Evolutionary conservation across 2,888 invertebrate genomes (phyloP).

Genomic region (Caenorhabditis sp.): DNA sequence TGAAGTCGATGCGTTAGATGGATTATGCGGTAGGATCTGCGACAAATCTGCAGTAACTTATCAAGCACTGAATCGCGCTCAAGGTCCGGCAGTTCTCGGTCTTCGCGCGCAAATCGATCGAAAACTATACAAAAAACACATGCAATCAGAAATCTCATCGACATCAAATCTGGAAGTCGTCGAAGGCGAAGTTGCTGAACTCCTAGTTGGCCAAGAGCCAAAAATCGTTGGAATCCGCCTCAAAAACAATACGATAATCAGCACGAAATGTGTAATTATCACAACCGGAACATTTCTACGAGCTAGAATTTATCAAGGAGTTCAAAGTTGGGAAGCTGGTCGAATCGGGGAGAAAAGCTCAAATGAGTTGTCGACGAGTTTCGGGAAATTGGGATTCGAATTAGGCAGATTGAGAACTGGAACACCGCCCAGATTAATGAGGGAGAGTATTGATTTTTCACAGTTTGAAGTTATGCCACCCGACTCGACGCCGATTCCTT

Average conservation of each 20-base stretch:
- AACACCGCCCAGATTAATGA: constrained; percentile 83
- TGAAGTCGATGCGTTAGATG: constrained; percentile 88
- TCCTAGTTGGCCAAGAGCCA: constrained; percentile 76
- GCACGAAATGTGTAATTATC: constrained; percentile 77
- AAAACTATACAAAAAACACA: constrained; percentile 80
- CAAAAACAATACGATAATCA: constrained; percentile 18
- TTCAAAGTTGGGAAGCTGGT: constrained; percentile 81
- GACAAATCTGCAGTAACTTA: constrained; percentile 73
- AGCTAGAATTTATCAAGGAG: constrained; percentile 84
- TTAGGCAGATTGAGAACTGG: constrained; percentile 85
- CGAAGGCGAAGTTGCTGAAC: constrained; percentile 83
- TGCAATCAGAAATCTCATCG: constrained; percentile 75
- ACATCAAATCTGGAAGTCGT: constrained; percentile 77
- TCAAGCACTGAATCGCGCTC: constrained; percentile 79
- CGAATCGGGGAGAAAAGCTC: constrained; percentile 70
- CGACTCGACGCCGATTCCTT: constrained; percentile 71
- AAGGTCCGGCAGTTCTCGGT: constrained; percentile 90
- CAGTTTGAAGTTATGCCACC: constrained; percentile 54
- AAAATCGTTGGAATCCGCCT: constrained; percentile 64
- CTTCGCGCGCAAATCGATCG: constrained; percentile 87
- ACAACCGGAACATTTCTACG: constrained; percentile 89
- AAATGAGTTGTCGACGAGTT: constrained; percentile 75
- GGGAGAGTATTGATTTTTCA: constrained; percentile 72
- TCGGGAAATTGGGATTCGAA: constrained; percentile 79
- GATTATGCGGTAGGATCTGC: constrained; percentile 83